Evolutionary conservation across 2,113 vertebrate genomes (phyloP).

Genomic region (Eidolon helvum): DNA sequence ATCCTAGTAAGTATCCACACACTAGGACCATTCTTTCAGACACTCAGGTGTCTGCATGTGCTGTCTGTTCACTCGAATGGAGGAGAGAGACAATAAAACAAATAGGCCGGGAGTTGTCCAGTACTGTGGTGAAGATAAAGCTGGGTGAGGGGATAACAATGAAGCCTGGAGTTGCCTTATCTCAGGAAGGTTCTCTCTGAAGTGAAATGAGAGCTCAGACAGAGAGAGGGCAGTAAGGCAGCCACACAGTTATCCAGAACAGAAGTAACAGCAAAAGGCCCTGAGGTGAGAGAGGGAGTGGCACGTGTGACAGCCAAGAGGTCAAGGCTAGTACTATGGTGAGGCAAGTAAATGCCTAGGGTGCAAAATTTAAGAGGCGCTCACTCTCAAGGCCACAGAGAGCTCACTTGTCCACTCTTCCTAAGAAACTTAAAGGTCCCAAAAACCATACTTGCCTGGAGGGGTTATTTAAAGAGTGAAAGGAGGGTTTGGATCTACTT

Average conservation of each 20-base stretch:
- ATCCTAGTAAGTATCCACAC: not conserved
- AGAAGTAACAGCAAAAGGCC: not conserved
- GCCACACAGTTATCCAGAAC: not conserved
- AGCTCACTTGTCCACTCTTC: not conserved
- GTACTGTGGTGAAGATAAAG: not conserved
- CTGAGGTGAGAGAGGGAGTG: not conserved
- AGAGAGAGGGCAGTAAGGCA: not conserved
- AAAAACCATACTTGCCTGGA: not conserved
- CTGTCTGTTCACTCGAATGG: too few relatives aligned
- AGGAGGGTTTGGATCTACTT: not conserved
- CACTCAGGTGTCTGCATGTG: fast-evolving
- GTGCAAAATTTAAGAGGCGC: not conserved
- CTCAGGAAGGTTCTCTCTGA: not conserved
- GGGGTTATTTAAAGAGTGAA: not conserved
- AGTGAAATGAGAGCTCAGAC: not conserved
- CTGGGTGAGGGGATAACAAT: not conserved
- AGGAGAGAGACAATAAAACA: not conserved
- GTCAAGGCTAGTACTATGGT: not conserved
- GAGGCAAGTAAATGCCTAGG: not conserved
- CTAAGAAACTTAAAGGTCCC: not conserved
- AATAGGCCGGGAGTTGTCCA: too few relatives aligned
- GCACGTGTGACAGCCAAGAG: not conserved
- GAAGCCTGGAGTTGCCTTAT: not conserved
- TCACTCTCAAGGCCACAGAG: not conserved
- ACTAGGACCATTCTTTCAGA: too few relatives aligned